Evolutionary conservation across 30 jellyfish, hydroid and myxozoan species (phyloP), one percentile per base, ranked within the genome.

Genomic region (Cassiopea xamachana): DNA sequence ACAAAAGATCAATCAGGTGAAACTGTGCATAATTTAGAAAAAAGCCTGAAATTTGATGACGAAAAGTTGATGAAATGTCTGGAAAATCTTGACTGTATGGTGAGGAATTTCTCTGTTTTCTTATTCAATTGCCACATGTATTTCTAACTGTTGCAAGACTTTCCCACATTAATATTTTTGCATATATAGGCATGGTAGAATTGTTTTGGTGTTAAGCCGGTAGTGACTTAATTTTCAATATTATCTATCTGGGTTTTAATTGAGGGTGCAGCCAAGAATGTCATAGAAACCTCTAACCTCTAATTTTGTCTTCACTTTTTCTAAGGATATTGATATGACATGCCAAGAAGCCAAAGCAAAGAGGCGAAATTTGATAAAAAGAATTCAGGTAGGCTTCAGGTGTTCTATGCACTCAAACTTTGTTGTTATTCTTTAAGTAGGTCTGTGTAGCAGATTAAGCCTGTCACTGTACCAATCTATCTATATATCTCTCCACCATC

Each of bases 321-420:
- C 39, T 15, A 9, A 87, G 94, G 94, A 87, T 73, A 60, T 87
- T 39, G 94, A 76, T 69, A 46, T 43, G 48, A 14, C 79, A 62
- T 69, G 58, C 74, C 85, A 75, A 87, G 94, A 87, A 60, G 85
- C 94, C 60, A 87, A 70, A 70, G 39, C 80, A 49, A 87, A 61
- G 59, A 78, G 71, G 69, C 62, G 81, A 55, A 68, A 9, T 61
- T 71, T 87, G 60, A 77, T 87, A 14, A 67, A 87, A 13, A 75
- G 17, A 46, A 79, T 87, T 2, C 94, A 87, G 78, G 94, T 87
- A 74, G 48, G 82, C 15, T 13, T 43, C 45, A 2, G n/a, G n/a
- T n/a, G n/a, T n/a, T 18, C 6, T 27, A 10, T 64, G 17, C 46
- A 17, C 73, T 51, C 9, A 9, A 4, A 2, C 64, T 2, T 51